Conservation (phyloP, 2,113 vertebrate genomes). For the Apus apus region DNA sequence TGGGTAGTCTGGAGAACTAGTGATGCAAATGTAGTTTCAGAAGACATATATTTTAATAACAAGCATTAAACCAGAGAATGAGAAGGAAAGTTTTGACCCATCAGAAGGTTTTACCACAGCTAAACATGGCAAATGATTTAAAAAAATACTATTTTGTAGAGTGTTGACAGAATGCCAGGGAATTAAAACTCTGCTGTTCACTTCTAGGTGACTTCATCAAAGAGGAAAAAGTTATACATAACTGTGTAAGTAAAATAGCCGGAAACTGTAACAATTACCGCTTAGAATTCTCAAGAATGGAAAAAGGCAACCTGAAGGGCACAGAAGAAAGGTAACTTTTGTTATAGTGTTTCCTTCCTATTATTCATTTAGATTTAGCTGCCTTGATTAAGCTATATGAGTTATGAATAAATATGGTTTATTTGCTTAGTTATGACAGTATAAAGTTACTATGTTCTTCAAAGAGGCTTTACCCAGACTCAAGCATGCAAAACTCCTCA, state of each 20-base stretch:
- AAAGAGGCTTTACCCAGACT: neutral
- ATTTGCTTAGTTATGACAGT: neutral
- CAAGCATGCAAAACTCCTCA: neutral
- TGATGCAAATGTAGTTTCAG: neutral
- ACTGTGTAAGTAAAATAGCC: neutral
- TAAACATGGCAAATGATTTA: neutral
- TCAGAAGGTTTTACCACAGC: neutral
- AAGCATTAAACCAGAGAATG: neutral
- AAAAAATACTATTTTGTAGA: neutral
- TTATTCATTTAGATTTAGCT: neutral
- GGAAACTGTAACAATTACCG: neutral
- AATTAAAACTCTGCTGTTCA: neutral
- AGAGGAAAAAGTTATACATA: neutral
- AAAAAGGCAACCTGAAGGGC: neutral
- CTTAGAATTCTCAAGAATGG: neutral
- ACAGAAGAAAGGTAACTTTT: neutral
- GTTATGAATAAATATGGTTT: neutral
- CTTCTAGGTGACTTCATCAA: neutral
- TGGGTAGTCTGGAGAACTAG: neutral
- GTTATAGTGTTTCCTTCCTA: neutral
- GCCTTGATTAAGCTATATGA: neutral
- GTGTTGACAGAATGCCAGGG: neutral
- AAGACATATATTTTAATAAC: neutral
- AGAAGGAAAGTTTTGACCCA: neutral
- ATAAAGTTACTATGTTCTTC: neutral